Base-by-base conservation (phyloP, 2,113 vertebrate genomes). In the Cnemophilus loriae region DNA sequence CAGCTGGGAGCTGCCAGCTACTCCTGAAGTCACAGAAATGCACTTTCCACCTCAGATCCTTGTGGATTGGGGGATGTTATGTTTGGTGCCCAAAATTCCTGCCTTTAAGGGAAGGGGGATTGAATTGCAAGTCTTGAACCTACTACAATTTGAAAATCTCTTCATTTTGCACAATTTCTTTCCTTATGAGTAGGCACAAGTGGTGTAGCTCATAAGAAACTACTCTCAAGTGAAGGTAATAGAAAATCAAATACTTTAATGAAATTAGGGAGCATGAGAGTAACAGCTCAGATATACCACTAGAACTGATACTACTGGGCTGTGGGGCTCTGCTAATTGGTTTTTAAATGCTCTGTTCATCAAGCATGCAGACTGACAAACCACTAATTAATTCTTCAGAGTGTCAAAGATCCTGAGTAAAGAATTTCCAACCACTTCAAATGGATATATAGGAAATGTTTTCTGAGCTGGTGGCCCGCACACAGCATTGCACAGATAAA, bases 401-500 rank as follows among this genome's bases (percentile, higher is more conserved):
- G 75, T 94, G 90, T 95, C 97, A 81, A 97, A 96, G 93, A 92
- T 98, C 98, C 98, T 98, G 98, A 98, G 98, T 96, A 94, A 93
- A 98, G 95, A 97, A 96, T 97, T 97, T 79, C 92, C 95, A 97
- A 97, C 96, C 97, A 98, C 97, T 83, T 95, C 95, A 97, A 97
- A 98, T 75, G 96, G 77, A 96, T 95, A 96, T 83, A 97, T 91
- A 97, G 97, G 97, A 92, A 94, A 96, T 46, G 91, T 95, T 92
- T 95, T 84, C 79, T 61, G 87, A 97, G 98, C 98, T 97, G 98
- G 98, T 97, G 98, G 80, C 98, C 98, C 9, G 98, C 98, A 98
- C 98, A 59, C 98, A 98, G 98, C 98, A 97, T 97, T 95, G 94
- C 97, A 98, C 98, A 95, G 96, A 97, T 98, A 98, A 98, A 98